Conservation (phyloP, 2,797 vertebrate species). For the Myripristis murdjan region DNA sequence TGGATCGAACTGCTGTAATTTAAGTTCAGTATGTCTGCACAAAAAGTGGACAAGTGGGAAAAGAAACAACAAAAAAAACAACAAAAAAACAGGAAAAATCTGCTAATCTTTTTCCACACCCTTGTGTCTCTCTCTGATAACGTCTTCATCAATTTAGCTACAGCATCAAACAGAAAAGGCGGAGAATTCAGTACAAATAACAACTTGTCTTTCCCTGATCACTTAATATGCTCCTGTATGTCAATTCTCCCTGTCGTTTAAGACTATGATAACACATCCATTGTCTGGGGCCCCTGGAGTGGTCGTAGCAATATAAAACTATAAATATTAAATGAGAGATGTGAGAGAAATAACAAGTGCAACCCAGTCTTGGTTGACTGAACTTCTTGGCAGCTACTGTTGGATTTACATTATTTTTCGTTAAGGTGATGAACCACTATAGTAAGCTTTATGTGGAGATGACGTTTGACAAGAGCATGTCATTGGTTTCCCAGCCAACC, state of each 20-base stretch:
- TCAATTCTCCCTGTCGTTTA: constrained; percentile 22
- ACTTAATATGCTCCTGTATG: constrained; percentile 29
- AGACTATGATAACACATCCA: constrained; percentile 18
- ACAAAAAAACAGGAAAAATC: no score
- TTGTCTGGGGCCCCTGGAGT: constrained; percentile 21
- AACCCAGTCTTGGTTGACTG: constrained; percentile 56
- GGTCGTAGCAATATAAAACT: constrained; percentile 33
- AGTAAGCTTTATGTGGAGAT: constrained; percentile 52
- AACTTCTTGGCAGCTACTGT: constrained; percentile 73
- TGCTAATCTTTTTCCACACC: not conserved
- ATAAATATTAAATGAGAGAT: constrained; percentile 43
- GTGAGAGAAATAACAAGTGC: constrained; percentile 33
- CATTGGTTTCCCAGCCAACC: constrained; percentile 65
- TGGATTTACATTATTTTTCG: constrained; percentile 49
- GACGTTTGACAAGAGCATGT: constrained; percentile 54
- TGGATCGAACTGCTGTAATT: no score
- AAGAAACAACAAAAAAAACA: no score
- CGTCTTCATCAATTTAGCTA: not conserved
- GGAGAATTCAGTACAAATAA: no score
- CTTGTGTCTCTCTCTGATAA: not conserved
- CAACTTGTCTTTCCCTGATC: constrained; percentile 37
- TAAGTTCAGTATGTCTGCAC: not conserved
- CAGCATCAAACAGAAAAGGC: constrained; percentile 20
- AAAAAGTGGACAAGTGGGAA: constrained; percentile 1
- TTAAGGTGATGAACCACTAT: constrained; percentile 41